These are phyloP conservation scores for Forficula auricularia DNA, from an alignment of 1,140 invertebrate species.

Conservation along the genomic window DNA sequence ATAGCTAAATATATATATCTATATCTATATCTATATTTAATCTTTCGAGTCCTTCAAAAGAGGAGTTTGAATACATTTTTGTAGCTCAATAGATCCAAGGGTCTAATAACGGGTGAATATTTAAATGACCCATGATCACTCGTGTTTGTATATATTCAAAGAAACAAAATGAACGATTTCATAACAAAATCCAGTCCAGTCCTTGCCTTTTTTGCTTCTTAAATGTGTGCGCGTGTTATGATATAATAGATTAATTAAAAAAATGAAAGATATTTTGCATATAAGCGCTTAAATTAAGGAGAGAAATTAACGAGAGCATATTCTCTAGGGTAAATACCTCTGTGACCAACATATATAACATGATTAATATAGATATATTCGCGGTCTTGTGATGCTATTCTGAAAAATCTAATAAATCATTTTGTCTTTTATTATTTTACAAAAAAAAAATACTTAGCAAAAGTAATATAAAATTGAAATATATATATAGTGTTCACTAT, in stretches of 20 bases:
- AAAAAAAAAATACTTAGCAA: not conserved
- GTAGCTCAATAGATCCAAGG: slow-evolving; percentile 5
- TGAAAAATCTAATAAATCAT: not conserved
- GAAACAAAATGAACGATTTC: slow-evolving; percentile 1
- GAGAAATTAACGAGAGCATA: not conserved
- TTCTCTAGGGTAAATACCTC: slow-evolving; percentile 6
- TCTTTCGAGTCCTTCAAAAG: not conserved
- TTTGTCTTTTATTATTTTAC: too few relatives aligned
- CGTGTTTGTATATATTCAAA: not conserved
- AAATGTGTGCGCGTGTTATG: slow-evolving; percentile 1
- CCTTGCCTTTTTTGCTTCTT: slow-evolving; percentile 10
- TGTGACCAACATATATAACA: slow-evolving; percentile 6
- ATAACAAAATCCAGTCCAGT: slow-evolving; percentile 11
- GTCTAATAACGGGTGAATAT: slow-evolving; percentile 5
- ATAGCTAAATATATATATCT: slow-evolving; percentile 8
- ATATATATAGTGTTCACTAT: slow-evolving; percentile 4
- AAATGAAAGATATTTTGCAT: not conserved
- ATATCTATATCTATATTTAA: slow-evolving; percentile 6
- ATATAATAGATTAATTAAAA: not conserved
- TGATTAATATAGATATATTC: slow-evolving; percentile 2
- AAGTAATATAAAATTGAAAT: not conserved
- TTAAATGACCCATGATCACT: slow-evolving; percentile 1
- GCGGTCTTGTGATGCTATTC: slow-evolving; percentile 6
- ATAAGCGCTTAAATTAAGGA: not conserved
- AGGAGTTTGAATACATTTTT: slow-evolving; percentile 5